phyloP scores from a whole-genome alignment of 2,888 invertebrate genomes.

The Dioctria linearis region DNA sequence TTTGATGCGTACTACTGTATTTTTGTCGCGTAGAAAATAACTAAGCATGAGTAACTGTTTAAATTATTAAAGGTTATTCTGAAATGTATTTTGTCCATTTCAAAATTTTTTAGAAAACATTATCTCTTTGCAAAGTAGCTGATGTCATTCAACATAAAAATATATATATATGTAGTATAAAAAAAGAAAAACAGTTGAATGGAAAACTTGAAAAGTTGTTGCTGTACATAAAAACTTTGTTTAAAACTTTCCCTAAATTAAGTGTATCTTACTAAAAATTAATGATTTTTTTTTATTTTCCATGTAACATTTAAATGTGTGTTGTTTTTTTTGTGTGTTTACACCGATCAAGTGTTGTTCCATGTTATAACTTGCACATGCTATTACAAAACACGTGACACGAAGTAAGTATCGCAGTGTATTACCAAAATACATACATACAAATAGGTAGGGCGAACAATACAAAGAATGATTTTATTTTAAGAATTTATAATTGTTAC shows the following conservation, averaged over 20 bases:
- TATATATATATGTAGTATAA: too few species aligned
- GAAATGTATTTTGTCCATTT: too few species aligned
- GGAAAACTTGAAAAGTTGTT: slow-evolving; percentile 1
- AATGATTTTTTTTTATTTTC: slow-evolving; percentile 15
- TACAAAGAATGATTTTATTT: not conserved
- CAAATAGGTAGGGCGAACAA: not conserved
- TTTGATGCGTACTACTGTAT: too few species aligned
- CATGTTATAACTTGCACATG: slow-evolving; percentile 48
- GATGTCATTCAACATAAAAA: too few species aligned
- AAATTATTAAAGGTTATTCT: too few species aligned
- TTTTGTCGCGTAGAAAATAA: too few species aligned
- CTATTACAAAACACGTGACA: slow-evolving; percentile 43
- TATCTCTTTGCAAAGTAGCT: too few species aligned
- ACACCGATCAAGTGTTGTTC: slow-evolving; percentile 39
- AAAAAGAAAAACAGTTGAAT: not conserved
- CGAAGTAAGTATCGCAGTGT: slow-evolving; percentile 43
- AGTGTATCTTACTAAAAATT: slow-evolving; percentile 16
- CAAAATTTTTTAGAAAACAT: too few species aligned
- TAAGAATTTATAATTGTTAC: slow-evolving; percentile 7
- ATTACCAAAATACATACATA: not conserved
- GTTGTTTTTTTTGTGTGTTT: slow-evolving; percentile 30
- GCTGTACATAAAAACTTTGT: not conserved
- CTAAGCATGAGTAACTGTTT: too few species aligned
- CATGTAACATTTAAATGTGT: slow-evolving; percentile 32
- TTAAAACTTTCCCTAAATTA: not conserved